Conservation (phyloP, 2,113 vertebrate species). For the Osmerus eperlanus region DNA sequence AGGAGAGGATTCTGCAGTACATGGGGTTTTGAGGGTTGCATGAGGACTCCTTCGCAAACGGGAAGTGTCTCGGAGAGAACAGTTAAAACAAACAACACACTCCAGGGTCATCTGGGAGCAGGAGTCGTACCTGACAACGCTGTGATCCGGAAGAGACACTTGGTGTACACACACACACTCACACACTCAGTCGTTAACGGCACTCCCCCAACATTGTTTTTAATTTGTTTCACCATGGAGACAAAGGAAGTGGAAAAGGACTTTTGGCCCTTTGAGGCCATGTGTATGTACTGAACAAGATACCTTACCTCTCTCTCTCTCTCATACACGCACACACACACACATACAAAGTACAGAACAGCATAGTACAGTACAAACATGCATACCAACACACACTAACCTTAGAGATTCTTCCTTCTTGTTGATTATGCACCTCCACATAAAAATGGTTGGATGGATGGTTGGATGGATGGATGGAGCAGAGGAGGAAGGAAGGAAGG, state of each 20-base stretch:
- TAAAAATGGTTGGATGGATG: not conserved
- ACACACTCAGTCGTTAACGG: not conserved
- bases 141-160: constrained; percentile 31
- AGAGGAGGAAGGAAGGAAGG: constrained; percentile 11
- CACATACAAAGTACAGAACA: not conserved
- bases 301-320: not conserved
- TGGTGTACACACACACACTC: constrained; percentile 7
- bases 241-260: constrained; percentile 40
- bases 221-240: constrained; percentile 42
- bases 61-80: not conserved
- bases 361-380: not conserved
- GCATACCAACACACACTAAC: not conserved
- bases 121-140: constrained; percentile 9
- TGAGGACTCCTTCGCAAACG: constrained; percentile 9
- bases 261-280: constrained; percentile 17
- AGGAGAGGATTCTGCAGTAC: too few species aligned
- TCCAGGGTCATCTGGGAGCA: not conserved
- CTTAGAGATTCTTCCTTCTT: not conserved
- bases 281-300: constrained; percentile 4
- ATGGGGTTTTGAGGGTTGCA: too few species aligned
- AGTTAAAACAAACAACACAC: constrained; percentile 24
- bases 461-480: constrained; percentile 5
- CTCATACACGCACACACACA: not conserved
- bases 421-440: not conserved
- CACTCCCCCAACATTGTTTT: constrained; percentile 20